Percentiles rank a stretch among this genome's conserved stretches.
phyloP scores from a whole-genome alignment of 2,113 vertebrate species.

The Probosciger aterrimus region DNA sequence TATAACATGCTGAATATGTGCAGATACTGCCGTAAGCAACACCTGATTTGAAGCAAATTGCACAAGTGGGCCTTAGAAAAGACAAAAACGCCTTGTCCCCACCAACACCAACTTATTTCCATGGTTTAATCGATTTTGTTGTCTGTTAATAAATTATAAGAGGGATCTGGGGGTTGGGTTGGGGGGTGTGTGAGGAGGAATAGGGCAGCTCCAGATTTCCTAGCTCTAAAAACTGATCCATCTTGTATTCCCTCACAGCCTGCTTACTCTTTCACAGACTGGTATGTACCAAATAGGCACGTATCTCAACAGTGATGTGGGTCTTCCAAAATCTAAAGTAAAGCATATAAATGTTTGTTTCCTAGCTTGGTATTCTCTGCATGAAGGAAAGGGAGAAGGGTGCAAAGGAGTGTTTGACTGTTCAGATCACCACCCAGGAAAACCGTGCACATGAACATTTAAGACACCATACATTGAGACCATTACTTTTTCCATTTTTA shows the following conservation, averaged over 20 bases:
- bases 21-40: not conserved
- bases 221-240: not conserved
- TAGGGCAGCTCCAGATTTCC: not conserved
- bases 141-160: not conserved
- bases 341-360: not conserved
- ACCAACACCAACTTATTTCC: not conserved
- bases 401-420: not conserved
- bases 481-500: not conserved
- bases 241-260: not conserved
- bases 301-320: not conserved
- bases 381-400: not conserved
- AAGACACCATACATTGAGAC: not conserved
- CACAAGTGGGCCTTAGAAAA: not conserved
- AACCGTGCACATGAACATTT: not conserved
- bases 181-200: not conserved
- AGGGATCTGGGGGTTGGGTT: rapidly evolving
- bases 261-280: not conserved
- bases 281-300: not conserved
- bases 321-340: not conserved
- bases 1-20: not conserved
- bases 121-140: not conserved
- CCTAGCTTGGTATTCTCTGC: not conserved
- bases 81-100: not conserved
- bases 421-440: not conserved
- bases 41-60: not conserved